A percentile compares a stretch with the other conserved stretches of the same genome.
Evolutionary conservation across 53 echinoderm and acorn worm species (phyloP).

Genomic region (Patiria pectinifera): DNA sequence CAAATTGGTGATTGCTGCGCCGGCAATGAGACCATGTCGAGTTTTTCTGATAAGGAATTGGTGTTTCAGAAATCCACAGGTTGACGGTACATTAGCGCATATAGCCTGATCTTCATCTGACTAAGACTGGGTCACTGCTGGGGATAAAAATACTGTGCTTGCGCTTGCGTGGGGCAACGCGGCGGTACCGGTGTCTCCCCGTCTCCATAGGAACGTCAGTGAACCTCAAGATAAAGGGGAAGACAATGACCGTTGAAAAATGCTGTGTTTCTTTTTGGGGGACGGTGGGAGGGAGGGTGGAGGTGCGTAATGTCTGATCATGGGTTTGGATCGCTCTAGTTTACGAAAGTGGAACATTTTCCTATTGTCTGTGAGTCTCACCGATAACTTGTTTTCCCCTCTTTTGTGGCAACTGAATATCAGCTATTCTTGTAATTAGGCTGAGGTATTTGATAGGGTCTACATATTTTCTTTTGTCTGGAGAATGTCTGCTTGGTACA

Average conservation of each 20-base stretch:
- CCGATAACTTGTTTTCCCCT: background rate
- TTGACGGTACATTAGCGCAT: too few species aligned
- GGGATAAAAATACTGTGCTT: background rate
- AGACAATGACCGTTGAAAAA: background rate
- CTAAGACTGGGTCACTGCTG: background rate
- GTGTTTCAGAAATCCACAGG: background rate
- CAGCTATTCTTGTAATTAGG: background rate
- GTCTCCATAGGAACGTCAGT: background rate
- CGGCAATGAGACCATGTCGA: too few species aligned
- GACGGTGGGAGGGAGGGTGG: too few species aligned
- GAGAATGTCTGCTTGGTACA: background rate
- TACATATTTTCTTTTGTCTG: background rate
- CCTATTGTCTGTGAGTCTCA: background rate
- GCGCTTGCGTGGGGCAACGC: background rate
- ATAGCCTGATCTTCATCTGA: too few species aligned
- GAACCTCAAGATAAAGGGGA: conserved; percentile 1
- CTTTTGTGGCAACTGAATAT: background rate
- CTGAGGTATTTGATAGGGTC: background rate
- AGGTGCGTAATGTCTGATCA: too few species aligned
- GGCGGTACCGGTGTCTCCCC: background rate
- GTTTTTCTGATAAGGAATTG: background rate
- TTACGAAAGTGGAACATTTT: background rate
- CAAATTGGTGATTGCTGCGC: too few species aligned
- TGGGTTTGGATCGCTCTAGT: background rate
- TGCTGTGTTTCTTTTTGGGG: background rate